phyloP scores from a whole-genome alignment of 2,888 invertebrate species.

The Eupithecia vulgata region DNA sequence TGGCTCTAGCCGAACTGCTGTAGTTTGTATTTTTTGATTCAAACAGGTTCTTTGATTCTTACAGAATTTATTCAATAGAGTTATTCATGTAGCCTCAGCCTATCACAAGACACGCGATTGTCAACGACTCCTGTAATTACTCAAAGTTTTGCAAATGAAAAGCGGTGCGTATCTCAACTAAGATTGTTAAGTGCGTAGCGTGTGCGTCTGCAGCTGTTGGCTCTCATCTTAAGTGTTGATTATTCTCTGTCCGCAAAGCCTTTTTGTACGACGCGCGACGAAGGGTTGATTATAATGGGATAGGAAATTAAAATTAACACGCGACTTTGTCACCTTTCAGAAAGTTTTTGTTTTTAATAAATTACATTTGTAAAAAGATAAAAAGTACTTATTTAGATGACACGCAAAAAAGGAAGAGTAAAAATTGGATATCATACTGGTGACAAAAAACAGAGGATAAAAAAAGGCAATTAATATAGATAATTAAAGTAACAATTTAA shows the following conservation, averaged over 20 bases:
- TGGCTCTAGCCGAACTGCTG: too few species aligned
- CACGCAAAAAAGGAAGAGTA: too few species aligned
- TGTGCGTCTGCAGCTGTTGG: slow-evolving; percentile 3
- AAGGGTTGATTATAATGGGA: slow-evolving; percentile 39
- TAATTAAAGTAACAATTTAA: too few species aligned
- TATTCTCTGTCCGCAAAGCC: slow-evolving; percentile 24
- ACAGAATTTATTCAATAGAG: background rate
- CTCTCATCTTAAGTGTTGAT: slow-evolving; percentile 11
- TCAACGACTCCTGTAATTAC: background rate
- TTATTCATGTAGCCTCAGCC: background rate
- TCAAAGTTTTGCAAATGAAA: background rate
- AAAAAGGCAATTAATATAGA: too few species aligned
- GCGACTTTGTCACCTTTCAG: slow-evolving; percentile 20
- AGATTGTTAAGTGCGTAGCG: background rate
- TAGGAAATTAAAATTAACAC: slow-evolving; percentile 53
- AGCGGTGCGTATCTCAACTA: background rate
- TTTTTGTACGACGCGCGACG: slow-evolving; percentile 32
- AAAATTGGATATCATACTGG: too few species aligned
- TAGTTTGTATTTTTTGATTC: background rate
- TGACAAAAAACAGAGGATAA: too few species aligned
- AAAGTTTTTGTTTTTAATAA: slow-evolving; percentile 7
- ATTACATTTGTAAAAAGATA: background rate
- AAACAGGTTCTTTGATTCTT: background rate
- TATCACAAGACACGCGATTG: background rate
- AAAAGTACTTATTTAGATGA: background rate